phyloP scores from a whole-genome alignment of 2,113 vertebrate species.

The Agapornis roseicollis region DNA sequence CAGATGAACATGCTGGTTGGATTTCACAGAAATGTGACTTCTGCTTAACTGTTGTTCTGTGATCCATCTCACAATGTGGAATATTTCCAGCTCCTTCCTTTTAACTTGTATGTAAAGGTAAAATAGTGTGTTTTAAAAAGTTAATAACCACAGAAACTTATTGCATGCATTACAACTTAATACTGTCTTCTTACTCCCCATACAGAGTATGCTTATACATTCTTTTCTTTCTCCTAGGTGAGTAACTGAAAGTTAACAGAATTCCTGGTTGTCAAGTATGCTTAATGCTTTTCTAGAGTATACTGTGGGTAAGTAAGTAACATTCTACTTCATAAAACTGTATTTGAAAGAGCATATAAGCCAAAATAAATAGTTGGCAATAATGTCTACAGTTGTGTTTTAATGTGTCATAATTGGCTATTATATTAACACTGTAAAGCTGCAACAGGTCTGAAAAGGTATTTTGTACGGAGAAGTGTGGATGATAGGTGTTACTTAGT shows the following conservation, averaged over 20 bases:
- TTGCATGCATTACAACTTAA: not conserved
- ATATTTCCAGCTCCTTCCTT: not conserved
- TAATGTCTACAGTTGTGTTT: not conserved
- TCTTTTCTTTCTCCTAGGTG: slow-evolving; percentile 66
- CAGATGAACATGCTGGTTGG: not conserved
- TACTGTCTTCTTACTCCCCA: accelerated
- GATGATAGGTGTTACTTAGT: not conserved
- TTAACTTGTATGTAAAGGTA: not conserved
- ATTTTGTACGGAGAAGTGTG: not conserved
- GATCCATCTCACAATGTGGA: not conserved
- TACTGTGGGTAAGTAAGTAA: slow-evolving; percentile 72
- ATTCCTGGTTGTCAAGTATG: slow-evolving; percentile 48
- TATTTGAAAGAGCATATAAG: not conserved
- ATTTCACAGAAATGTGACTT: not conserved
- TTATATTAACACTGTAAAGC: accelerated
- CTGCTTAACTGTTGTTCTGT: not conserved
- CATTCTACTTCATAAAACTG: not conserved
- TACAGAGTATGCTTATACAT: not conserved
- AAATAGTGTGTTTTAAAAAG: not conserved
- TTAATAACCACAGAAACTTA: not conserved
- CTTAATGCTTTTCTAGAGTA: slow-evolving; percentile 49
- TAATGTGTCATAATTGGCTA: not conserved
- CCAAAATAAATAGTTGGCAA: not conserved
- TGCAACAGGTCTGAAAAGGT: not conserved
- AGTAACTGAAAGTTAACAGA: slow-evolving; percentile 74